These are phyloP conservation scores for Pampusana beccarii DNA, from an alignment of 2,113 vertebrate species.

Conservation along the genomic window DNA sequence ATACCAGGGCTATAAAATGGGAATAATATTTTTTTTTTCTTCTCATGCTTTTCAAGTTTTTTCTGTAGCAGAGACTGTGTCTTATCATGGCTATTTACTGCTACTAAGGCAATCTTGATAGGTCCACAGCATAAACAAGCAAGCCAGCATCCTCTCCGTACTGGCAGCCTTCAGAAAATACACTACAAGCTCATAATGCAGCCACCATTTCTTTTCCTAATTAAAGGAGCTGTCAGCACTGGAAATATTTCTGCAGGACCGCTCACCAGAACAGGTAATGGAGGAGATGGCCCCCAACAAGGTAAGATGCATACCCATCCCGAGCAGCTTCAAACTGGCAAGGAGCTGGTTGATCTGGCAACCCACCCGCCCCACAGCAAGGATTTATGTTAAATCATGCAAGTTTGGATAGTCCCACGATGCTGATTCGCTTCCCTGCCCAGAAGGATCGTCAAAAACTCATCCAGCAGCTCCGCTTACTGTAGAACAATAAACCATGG, in stretches of 20 bases:
- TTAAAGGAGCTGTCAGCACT: background rate
- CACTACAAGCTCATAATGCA: background rate
- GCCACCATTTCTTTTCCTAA: background rate
- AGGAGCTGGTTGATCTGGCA: background rate
- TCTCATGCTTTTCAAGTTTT: background rate
- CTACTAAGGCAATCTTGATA: background rate
- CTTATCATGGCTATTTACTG: background rate
- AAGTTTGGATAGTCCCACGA: background rate
- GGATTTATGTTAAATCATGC: background rate
- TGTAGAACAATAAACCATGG: conserved; percentile 48
- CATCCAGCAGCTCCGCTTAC: background rate
- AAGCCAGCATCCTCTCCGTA: background rate
- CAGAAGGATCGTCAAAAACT: conserved; percentile 22
- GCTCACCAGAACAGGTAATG: background rate
- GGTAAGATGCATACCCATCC: background rate
- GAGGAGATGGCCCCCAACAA: background rate
- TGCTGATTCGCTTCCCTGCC: background rate
- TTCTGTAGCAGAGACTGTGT: background rate
- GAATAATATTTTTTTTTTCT: background rate
- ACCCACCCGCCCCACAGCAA: background rate
- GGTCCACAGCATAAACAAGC: background rate
- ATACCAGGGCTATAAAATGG: background rate
- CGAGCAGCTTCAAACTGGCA: background rate
- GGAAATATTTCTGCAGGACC: background rate
- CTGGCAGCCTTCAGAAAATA: background rate